A percentile compares a stretch with the other conserved stretches of the same genome.
phyloP scores from a whole-genome alignment of 2,797 vertebrate species.

The Premnoplex brunnescens region DNA sequence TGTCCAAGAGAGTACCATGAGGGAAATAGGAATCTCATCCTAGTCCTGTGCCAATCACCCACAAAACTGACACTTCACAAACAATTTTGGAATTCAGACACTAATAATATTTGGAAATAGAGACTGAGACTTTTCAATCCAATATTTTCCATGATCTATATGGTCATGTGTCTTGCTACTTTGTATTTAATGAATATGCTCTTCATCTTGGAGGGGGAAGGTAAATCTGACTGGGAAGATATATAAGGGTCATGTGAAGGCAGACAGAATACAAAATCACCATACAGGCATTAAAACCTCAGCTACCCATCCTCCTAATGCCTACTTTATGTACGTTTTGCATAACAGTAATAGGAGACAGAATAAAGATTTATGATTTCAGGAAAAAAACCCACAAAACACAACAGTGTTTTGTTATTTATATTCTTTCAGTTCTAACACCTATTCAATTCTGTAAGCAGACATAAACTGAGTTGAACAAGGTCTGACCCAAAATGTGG shows the following conservation, averaged over 20 bases:
- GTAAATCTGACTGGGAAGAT: background rate
- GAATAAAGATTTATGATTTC: background rate
- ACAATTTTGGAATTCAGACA: background rate
- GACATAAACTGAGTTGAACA: background rate
- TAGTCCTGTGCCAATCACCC: background rate
- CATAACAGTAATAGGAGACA: background rate
- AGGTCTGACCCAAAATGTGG: background rate
- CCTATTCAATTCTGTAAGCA: background rate
- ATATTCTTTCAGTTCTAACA: background rate
- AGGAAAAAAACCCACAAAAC: background rate
- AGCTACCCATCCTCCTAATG: background rate
- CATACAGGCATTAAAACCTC: rapidly evolving
- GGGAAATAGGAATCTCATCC: background rate
- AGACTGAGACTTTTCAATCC: background rate
- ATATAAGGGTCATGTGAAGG: background rate
- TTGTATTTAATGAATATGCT: background rate
- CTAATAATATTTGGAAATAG: background rate
- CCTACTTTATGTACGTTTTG: background rate
- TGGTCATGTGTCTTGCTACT: background rate
- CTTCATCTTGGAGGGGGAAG: background rate
- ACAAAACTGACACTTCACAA: background rate
- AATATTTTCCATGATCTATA: background rate
- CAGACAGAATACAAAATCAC: background rate
- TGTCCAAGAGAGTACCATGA: background rate
- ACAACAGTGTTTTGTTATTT: background rate